phyloP scores from a whole-genome alignment of 2,797 vertebrate genomes.

The Xiphorhynchus erythropygius region DNA sequence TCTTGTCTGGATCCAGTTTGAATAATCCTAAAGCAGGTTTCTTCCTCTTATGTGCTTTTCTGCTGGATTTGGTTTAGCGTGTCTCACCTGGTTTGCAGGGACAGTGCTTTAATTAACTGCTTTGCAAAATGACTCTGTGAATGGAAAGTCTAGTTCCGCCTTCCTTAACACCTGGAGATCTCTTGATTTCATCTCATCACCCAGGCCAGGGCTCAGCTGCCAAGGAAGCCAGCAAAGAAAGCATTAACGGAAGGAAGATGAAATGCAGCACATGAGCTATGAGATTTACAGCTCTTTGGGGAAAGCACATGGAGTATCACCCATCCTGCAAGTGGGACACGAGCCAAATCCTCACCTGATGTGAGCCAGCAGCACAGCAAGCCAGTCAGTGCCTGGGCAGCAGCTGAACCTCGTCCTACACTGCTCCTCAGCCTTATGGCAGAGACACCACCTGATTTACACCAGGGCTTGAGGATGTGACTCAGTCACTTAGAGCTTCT shows the following conservation, averaged over 20 bases:
- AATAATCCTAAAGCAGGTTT: background rate
- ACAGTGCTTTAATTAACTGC: background rate
- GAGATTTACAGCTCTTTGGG: background rate
- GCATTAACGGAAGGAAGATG: background rate
- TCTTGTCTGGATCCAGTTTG: background rate
- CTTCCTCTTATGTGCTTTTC: background rate
- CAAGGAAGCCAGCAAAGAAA: background rate
- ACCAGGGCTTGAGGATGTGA: background rate
- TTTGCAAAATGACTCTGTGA: background rate
- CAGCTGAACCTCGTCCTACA: background rate
- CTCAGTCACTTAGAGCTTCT: background rate
- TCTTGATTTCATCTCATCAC: conserved; percentile 27
- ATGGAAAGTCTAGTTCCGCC: background rate
- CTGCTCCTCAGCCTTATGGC: background rate
- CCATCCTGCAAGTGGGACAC: background rate
- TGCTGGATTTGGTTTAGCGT: background rate
- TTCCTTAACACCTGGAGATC: background rate
- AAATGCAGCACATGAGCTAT: background rate
- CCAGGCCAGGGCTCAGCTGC: background rate
- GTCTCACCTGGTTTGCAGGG: conserved; percentile 8
- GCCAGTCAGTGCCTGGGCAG: background rate
- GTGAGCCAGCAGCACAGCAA: background rate
- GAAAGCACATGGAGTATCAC: background rate
- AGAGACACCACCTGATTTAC: background rate
- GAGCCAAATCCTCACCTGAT: background rate